These are phyloP conservation scores for Lepidocolaptes lacrymiger DNA, from an alignment of 2,797 vertebrate species.

Conservation along the genomic window DNA sequence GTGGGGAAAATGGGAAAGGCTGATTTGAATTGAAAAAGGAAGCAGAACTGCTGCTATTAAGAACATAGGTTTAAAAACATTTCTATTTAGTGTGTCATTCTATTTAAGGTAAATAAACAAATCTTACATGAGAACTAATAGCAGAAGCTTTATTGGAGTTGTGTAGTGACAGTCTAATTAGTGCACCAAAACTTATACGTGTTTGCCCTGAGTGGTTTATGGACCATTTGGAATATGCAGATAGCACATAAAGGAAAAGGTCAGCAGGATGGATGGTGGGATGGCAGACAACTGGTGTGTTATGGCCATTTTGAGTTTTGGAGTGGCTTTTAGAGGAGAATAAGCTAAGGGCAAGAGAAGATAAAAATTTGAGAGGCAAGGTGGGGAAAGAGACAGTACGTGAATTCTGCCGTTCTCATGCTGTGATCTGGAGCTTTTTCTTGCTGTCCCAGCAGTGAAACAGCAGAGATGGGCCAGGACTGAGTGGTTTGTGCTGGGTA, in stretches of 20 bases:
- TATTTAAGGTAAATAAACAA: neutral
- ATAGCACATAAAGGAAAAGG: neutral
- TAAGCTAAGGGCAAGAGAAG: neutral
- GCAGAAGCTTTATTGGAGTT: neutral
- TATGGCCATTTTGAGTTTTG: neutral
- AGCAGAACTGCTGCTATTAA: neutral
- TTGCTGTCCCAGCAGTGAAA: neutral
- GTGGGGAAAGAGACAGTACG: neutral
- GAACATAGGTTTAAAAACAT: neutral
- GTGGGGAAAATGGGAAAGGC: neutral
- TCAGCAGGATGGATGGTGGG: neutral
- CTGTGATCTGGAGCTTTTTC: neutral
- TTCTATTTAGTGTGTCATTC: neutral
- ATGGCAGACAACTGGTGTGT: neutral
- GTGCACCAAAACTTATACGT: neutral
- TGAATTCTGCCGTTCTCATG: neutral
- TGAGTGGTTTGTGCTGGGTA: rapidly evolving
- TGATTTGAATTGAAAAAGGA: neutral
- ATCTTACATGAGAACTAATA: neutral
- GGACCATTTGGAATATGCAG: neutral
- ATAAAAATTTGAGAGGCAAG: neutral
- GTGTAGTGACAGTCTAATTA: neutral
- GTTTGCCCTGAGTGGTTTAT: neutral
- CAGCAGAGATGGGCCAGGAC: neutral
- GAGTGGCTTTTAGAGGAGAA: neutral